Evolutionary conservation across 2,797 vertebrate species (phyloP).

Genomic region (Microctenopoma steveboyesi): DNA sequence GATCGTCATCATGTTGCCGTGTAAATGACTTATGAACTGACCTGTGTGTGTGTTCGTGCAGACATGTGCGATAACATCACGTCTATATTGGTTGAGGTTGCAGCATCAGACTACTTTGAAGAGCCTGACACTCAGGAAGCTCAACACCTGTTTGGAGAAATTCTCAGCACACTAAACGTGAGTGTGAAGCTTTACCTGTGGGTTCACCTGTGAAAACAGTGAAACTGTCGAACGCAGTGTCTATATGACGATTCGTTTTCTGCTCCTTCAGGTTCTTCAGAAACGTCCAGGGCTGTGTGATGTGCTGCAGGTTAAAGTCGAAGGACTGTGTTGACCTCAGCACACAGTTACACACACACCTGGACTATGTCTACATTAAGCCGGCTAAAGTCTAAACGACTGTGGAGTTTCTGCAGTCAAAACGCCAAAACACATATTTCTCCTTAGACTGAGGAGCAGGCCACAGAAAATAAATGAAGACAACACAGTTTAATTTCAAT

Average conservation of each 20-base stretch:
- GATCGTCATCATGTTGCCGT: too few species aligned
- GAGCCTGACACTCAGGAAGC: constrained; percentile 88
- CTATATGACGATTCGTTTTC: not conserved
- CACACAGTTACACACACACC: not conserved
- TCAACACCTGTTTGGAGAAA: constrained; percentile 89
- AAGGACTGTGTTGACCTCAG: constrained; percentile 54
- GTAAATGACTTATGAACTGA: too few species aligned
- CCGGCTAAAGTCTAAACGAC: too few species aligned
- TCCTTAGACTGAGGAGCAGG: too few species aligned
- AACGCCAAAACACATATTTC: too few species aligned
- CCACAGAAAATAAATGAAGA: too few species aligned
- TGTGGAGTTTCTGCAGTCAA: too few species aligned
- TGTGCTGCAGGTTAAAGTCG: constrained; percentile 62
- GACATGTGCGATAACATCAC: constrained; percentile 85
- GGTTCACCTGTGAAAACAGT: too few species aligned
- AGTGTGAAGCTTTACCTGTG: constrained; percentile 2
- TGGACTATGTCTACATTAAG: too few species aligned
- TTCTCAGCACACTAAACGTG: constrained; percentile 90
- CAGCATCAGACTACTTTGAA: constrained; percentile 89
- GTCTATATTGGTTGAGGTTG: constrained; percentile 87
- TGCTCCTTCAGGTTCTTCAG: constrained; percentile 63
- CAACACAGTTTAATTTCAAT: too few species aligned
- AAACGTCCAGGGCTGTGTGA: constrained; percentile 63
- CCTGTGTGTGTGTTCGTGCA: constrained; percentile 17
- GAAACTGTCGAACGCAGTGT: too few species aligned